Base-by-base conservation (phyloP, 2,888 invertebrate species). In the Caenorhabditis imperialis region DNA sequence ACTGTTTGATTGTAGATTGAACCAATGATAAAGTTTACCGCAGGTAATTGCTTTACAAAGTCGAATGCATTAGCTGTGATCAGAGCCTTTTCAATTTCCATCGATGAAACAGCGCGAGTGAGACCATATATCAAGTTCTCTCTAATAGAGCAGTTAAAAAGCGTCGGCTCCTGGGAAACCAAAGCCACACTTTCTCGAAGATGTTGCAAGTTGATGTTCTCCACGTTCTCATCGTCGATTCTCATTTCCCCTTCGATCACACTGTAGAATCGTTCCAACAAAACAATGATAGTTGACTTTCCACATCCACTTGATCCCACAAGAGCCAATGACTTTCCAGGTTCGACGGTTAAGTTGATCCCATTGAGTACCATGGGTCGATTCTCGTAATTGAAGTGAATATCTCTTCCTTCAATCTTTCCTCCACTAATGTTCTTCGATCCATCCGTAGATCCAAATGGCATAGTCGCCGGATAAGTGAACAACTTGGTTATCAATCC, bases 231-330 rank as follows among this genome's bases (percentile, higher is more conserved):
- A 10, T 82, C 81, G 67, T 89, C 89, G n/a, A 89, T 79, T 33
- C 71, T 57, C 75, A 93, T 91, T 40, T 90, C 86, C 12, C 94
- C 94, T 3, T 88, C 89, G 5, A 89, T 89, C 0, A 93, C 92
- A 87, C 94, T 94, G 88, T 95, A 95, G 88, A 94, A 94, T 69
- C 94, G 90, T 89, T 94, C 92, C 0, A 95, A 88, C 2, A 90
- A 81, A 25, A 86, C 86, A 16, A 90, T 86, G 55, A 89, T 88
- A 0, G 89, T 88, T 7, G 86, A 86, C 79, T 90, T 90, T 20
- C 89, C 89, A 8, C 89, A 89, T 8, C 90, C 90, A 72, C 87
- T 87, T 0, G 89, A 88, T 1, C 89, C 89, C n/a, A 89, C 89
- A 33, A 89, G 80, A 5, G 89, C 89, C 27, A 89, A 82, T 3